Percentiles rank a stretch among this genome's conserved stretches.
These are phyloP conservation scores for Perognathus longimembris DNA, from an alignment of 2,113 vertebrate species.

Conservation along the genomic window DNA sequence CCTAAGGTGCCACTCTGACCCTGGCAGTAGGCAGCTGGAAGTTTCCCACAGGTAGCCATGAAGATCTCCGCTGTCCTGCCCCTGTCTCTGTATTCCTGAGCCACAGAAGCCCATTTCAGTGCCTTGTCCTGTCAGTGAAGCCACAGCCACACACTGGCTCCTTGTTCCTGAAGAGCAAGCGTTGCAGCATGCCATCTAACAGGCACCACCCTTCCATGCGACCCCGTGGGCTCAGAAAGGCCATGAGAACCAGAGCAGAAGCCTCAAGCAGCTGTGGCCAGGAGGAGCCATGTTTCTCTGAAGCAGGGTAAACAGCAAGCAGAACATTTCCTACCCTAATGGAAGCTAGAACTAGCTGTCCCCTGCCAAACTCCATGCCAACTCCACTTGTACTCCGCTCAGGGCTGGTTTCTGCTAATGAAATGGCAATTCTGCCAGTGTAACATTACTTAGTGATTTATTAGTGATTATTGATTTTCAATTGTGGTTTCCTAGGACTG, in stretches of 20 bases:
- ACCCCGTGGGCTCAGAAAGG: slow-evolving; percentile 71
- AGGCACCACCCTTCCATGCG: slow-evolving; percentile 62
- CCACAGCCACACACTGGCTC: neutral
- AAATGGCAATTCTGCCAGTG: slow-evolving; percentile 81
- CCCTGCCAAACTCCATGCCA: slow-evolving; percentile 49
- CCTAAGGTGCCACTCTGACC: neutral
- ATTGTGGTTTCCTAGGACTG: slow-evolving; percentile 85
- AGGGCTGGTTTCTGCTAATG: slow-evolving; percentile 76
- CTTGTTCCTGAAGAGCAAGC: slow-evolving; percentile 75
- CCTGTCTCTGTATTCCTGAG: neutral
- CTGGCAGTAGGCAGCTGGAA: neutral
- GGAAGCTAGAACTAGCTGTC: neutral
- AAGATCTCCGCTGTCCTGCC: neutral
- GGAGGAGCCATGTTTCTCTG: slow-evolving; percentile 68
- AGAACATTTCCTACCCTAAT: slow-evolving; percentile 66
- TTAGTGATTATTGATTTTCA: slow-evolving; percentile 86
- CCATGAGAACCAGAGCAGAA: slow-evolving; percentile 76
- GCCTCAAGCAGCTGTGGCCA: slow-evolving; percentile 63
- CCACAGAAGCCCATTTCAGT: neutral
- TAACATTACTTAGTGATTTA: slow-evolving; percentile 83
- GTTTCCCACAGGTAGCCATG: neutral
- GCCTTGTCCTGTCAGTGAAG: slow-evolving; percentile 30
- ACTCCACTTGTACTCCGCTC: slow-evolving; percentile 68
- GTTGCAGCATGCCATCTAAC: slow-evolving; percentile 46
- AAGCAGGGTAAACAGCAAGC: slow-evolving; percentile 61